Evolutionary conservation across 2,113 vertebrate genomes (phyloP), one percentile per base, ranked within the genome.

Genomic region (Neodontobutis hainanensis): DNA sequence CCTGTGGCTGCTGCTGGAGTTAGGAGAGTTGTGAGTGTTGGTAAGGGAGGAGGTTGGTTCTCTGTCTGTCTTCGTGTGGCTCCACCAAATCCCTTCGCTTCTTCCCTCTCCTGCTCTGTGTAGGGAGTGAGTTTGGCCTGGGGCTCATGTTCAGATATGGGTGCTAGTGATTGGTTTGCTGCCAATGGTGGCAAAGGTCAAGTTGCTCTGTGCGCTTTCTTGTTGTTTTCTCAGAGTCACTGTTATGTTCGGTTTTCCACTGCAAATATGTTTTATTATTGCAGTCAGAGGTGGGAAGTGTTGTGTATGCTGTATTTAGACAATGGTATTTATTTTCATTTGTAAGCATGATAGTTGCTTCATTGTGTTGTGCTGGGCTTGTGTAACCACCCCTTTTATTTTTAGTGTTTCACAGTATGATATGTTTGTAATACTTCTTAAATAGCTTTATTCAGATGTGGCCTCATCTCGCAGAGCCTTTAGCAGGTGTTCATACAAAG

Each of bases 121-220:
- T 86, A 73, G 90, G 92, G 89, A 92, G 93, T 91, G 94, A 95
- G 94, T 95, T 95, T 96, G 93, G 95, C 95, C 97, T 76, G 88
- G 92, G 94, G 95, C 95, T 95, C 95, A 94, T 96, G 94, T 96
- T 96, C 96, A 93, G 94, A 96, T 96, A 96, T 94, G 89, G 91
- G 94, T 93, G 94, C 95, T 91, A 85, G 92, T 95, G 95, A 96
- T 96, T 96, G 96, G 95, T 95, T 96, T 94, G 90, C 92, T 94
- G 94, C 93, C 94, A 95, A 94, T 90, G 87, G 92, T 91, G 93
- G 86, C 88, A 90, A 95, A 95, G 96, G 95, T 98, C 95, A 96
- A 95, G 91, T 92, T 95, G 91, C 94, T 93, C 91, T 94, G 92
- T 92, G 93, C 93, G 87, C 79, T 87, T 88, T 90, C 88, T 92